These are phyloP conservation scores for Leptoclinus maculatus DNA, from an alignment of 2,797 vertebrate species.

Conservation along the genomic window DNA sequence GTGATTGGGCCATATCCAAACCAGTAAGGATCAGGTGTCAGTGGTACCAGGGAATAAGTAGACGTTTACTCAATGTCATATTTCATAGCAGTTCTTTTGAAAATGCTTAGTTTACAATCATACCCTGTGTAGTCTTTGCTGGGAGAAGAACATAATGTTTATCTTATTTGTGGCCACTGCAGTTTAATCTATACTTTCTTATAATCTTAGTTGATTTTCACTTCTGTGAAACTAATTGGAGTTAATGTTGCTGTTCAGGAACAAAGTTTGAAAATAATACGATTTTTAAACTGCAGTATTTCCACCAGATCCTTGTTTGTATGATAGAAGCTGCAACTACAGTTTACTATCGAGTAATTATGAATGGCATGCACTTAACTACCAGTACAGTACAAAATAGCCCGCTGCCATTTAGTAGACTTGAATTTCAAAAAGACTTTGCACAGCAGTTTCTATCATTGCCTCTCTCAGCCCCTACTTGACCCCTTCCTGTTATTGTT, in stretches of 20 bases:
- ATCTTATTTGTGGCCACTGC: constrained; percentile 42
- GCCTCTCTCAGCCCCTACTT: constrained; percentile 38
- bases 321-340: constrained; percentile 52
- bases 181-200: constrained; percentile 42
- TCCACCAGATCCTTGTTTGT: constrained; percentile 33
- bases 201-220: not conserved
- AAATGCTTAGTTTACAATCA: constrained; percentile 57
- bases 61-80: constrained; percentile 79
- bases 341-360: constrained; percentile 2
- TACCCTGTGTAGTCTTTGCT: constrained; percentile 49
- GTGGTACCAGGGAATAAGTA: constrained; percentile 90
- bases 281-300: constrained; percentile 57
- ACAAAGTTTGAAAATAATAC: not conserved
- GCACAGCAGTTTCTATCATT: constrained; percentile 72
- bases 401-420: constrained; percentile 12
- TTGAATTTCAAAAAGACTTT: constrained; percentile 50
- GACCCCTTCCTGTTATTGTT: constrained; percentile 50
- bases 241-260: not conserved
- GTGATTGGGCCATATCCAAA: constrained; percentile 86
- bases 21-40: constrained; percentile 91
- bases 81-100: constrained; percentile 55
- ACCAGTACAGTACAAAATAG: not conserved
- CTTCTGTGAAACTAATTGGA: not conserved
- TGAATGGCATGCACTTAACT: constrained; percentile 6
- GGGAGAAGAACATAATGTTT: constrained; percentile 32